Conservation (phyloP, 2,888 invertebrate genomes). For the Callosobruchus maculatus region DNA sequence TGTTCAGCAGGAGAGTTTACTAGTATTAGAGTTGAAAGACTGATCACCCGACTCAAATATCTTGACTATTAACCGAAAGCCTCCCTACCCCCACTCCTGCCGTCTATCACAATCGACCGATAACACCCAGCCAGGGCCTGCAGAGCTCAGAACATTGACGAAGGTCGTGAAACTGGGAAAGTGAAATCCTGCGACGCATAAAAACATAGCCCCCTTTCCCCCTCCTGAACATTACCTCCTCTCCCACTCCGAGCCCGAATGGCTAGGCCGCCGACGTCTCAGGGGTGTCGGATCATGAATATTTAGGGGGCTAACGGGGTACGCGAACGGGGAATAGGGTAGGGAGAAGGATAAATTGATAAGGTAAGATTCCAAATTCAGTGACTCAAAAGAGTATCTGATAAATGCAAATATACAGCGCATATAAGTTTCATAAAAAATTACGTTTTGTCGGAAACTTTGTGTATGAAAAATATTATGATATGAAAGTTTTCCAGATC, state of each 20-base stretch:
- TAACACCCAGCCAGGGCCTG: neutral
- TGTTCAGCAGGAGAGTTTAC: no score
- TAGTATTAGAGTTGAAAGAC: no score
- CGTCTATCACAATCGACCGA: neutral
- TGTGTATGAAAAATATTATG: no score
- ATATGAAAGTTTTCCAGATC: no score
- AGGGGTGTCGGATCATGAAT: neutral
- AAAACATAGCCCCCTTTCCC: slow-evolving; percentile 37
- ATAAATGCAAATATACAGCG: no score
- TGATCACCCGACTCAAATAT: no score
- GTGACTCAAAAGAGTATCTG: no score
- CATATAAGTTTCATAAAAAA: no score
- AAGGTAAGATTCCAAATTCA: no score
- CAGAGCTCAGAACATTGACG: slow-evolving; percentile 16
- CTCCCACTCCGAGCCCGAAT: neutral
- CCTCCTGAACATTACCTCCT: neutral
- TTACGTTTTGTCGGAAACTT: no score
- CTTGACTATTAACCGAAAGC: neutral
- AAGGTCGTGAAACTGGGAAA: slow-evolving; percentile 49
- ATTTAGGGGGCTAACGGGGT: slow-evolving; percentile 1
- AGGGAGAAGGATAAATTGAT: no score
- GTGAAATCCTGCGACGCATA: slow-evolving; percentile 46
- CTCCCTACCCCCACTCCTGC: neutral
- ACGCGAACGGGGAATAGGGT: no score
- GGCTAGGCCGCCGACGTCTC: neutral